Conservation (phyloP, 2,888 invertebrate genomes). For the Cremastinae sp. region DNA sequence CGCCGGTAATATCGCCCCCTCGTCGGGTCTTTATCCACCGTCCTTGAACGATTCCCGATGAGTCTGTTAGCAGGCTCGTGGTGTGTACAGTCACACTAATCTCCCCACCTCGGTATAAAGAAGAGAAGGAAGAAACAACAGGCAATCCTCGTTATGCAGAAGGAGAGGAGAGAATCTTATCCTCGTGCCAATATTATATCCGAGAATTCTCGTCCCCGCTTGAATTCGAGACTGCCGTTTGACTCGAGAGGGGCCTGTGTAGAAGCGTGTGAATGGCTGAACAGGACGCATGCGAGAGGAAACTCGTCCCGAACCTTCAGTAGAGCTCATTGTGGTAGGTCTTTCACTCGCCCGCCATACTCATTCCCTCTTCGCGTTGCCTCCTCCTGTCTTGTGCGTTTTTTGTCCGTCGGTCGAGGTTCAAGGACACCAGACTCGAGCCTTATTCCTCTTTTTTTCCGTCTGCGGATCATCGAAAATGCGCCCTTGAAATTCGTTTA, state of each 20-base stretch:
- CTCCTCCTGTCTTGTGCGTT: conserved; percentile 20
- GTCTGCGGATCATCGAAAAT: conserved; percentile 32
- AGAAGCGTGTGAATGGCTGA: conserved; percentile 41
- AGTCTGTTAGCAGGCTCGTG: conserved; percentile 4
- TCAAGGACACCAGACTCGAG: conserved; percentile 53
- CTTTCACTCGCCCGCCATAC: conserved; percentile 31
- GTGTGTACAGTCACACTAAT: conserved; percentile 25
- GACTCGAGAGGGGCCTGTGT: conserved; percentile 8
- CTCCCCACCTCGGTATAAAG: not conserved
- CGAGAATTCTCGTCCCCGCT: conserved; percentile 12
- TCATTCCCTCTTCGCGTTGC: conserved; percentile 2
- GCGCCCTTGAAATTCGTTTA: not conserved
- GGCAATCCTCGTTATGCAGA: conserved; percentile 22
- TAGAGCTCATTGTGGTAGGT: conserved; percentile 53
- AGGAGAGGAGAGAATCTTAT: conserved; percentile 12
- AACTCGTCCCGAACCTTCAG: conserved; percentile 42
- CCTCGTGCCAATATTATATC: conserved; percentile 40
- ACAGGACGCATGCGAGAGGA: conserved; percentile 28
- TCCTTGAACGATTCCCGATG: conserved; percentile 7
- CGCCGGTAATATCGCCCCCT: conserved; percentile 1
- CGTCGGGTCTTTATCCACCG: conserved; percentile 29
- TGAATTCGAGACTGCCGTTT: conserved; percentile 6
- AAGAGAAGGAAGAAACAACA: too few species aligned
- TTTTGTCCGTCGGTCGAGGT: conserved; percentile 43
- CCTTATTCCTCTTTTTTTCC: conserved; percentile 15